Base-by-base conservation (phyloP, 2,797 vertebrate genomes). In the Anabas testudineus region DNA sequence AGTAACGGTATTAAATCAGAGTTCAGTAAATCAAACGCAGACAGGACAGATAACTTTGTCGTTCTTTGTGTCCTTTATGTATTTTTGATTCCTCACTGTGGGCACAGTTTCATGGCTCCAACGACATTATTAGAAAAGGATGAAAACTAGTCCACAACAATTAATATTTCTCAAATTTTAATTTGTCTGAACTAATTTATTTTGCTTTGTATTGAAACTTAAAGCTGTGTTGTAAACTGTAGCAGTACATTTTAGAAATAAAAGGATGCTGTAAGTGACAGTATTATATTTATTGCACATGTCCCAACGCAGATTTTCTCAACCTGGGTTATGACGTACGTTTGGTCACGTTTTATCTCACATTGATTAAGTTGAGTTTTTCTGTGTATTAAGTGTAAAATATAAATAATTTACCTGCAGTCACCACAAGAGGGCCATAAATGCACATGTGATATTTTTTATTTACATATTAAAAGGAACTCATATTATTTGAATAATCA, bases 191-290 rank as follows among this genome's bases (percentile, higher is more conserved):
- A 74, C 81, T 75, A 6, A 47, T 84, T 83, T 75, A 81, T 90
- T 90, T 87, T 83, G 72, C 82, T 69, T 80, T 86, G 78, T 83
- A 82, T 84, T 77, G 77, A 60, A 72, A 78, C 82, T 74, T 53
- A 74, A 80, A 80, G 58, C 68, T 88, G 85, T 93, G 89, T 85
- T 88, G 89, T 92, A 86, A 88, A 84, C 75, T 61, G 90, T 92
- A 89, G 84, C 59, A 72, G 74, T 81, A 81, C 71, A 72, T 88
- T 85, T 84, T 68, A 90, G 75, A 68, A 91, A 90, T 92, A 89
- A 92, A 93, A 74, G 18, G 6, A 71, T 54, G 14, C 34, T 52
- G 22, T 18, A 71, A 52, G 54, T 59, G 46, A 61, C 24, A 15
- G 12, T 15, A 14, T 34, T 34, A 34, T 34, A 32, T 32, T 32